These are phyloP conservation scores for Pristionchus exspectatus DNA, from an alignment of 2,888 invertebrate species.

Conservation along the genomic window DNA sequence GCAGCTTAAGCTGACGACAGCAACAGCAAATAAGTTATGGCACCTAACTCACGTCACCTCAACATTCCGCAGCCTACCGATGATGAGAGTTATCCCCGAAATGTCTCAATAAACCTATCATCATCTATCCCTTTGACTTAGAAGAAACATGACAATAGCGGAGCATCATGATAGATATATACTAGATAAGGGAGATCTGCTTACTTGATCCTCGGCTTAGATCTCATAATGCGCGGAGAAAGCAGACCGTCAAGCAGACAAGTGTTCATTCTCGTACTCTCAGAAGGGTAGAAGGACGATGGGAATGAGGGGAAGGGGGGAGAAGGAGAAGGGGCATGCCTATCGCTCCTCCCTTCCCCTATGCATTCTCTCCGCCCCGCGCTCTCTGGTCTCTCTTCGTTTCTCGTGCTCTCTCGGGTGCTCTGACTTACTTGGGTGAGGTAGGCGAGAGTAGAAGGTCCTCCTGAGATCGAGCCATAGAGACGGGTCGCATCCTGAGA, in stretches of 20 bases:
- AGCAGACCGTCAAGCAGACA: conserved; percentile 18
- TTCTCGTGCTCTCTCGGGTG: background rate
- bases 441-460: conserved; percentile 49
- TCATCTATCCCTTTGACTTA: background rate
- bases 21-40: background rate
- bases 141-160: background rate
- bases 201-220: conserved; percentile 21
- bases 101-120: too few relatives aligned
- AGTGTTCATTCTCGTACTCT: conserved; percentile 9
- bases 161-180: too few relatives aligned
- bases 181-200: background rate
- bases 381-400: background rate
- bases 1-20: background rate
- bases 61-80: too few relatives aligned
- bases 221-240: conserved; percentile 2
- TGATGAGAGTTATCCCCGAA: too few relatives aligned
- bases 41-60: too few relatives aligned
- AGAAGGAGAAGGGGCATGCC: background rate
- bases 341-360: conserved; percentile 19
- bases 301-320: background rate
- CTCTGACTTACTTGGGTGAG: conserved; percentile 51
- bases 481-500: conserved; percentile 40
- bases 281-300: background rate
- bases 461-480: conserved; percentile 48
- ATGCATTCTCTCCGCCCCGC: conserved; percentile 15